Evolutionary conservation across 2,797 vertebrate species (phyloP).

Genomic region (Pogonophryne albipinna): DNA sequence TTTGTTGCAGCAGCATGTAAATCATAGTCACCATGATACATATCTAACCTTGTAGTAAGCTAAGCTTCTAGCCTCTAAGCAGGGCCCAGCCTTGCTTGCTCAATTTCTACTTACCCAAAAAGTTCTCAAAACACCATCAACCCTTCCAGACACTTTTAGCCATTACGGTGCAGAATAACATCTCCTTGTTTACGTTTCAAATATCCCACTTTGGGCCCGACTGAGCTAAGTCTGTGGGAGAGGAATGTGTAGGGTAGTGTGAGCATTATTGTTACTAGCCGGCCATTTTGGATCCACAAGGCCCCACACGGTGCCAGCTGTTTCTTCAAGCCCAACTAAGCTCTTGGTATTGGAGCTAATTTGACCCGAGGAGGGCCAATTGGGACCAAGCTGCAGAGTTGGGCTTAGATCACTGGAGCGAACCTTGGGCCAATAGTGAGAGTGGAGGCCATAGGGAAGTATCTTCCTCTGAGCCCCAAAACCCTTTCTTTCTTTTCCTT

Average conservation of each 20-base stretch:
- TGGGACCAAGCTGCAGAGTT: conserved; percentile 73
- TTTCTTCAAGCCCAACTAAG: conserved; percentile 83
- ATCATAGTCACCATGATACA: not conserved
- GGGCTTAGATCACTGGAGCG: conserved; percentile 80
- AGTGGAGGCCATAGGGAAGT: conserved; percentile 38
- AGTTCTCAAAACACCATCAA: conserved; percentile 16
- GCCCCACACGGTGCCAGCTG: conserved; percentile 78
- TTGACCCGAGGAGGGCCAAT: conserved; percentile 76
- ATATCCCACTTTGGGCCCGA: conserved; percentile 58
- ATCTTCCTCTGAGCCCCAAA: conserved; percentile 41
- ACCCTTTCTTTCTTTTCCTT: conserved; percentile 7
- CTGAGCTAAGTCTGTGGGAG: conserved; percentile 67
- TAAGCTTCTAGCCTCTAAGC: too few species aligned
- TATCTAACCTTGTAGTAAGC: not conserved
- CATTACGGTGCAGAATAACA: conserved; percentile 61
- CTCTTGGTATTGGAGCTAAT: conserved; percentile 86
- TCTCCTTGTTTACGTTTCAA: conserved; percentile 67
- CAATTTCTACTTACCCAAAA: conserved; percentile 10
- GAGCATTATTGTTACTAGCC: conserved; percentile 39
- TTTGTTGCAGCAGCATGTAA: not conserved
- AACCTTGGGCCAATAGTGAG: conserved; percentile 57
- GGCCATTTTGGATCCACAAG: conserved; percentile 72
- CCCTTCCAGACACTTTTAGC: conserved; percentile 21
- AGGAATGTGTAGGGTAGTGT: conserved; percentile 62
- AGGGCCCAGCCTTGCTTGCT: not conserved